Base-by-base conservation (phyloP, 2,797 vertebrate species). In the Lagorchestes hirsutus region DNA sequence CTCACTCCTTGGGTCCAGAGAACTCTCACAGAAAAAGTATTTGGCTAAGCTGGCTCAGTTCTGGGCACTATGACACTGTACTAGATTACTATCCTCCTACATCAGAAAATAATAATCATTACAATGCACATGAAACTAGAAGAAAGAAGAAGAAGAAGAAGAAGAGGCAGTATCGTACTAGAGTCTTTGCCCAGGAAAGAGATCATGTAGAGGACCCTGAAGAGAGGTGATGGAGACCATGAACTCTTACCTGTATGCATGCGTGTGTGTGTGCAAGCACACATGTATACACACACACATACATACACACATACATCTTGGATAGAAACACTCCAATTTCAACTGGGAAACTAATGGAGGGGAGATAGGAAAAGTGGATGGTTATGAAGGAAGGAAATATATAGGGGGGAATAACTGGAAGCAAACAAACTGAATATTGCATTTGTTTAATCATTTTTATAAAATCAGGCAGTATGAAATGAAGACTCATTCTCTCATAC, bases 161-260 rank as follows among this genome's bases (percentile, higher is more conserved):
- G 67, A 46, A 82, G 22, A 82, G 5, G 5, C 67, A 1, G 24
- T 18, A 9, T 5, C 6, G 0, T 82, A 0, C 16, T 9, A 82
- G n/a, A 40, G 0, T 22, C 67, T 46, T 40, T 82, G n/a, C n/a
- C 67, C 6, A 74, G 67, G n/a, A 74, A 74, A 24, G 2, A 18
- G 4, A 4, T 67, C 5, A 4, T 9, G 18, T 5, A 40, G 0
- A 18, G 18, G 6, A 74, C 0, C 6, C 18, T 22, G 1, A 82
- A 82, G 18, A 82, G n/a, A 6, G 5, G 34, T 4, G 14, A n/a
- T 16, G 5, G 16, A 82, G 18, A 82, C n/a, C 18, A 46, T 40
- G 18, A 40, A 74, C n/a, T 40, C 6, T 14, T 40, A 14, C 16
- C 67, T 40, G n/a, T 52, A 52, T 52, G 50, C 50, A 52, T 52